Evolutionary conservation across 2,888 invertebrate genomes (phyloP).

Genomic region (Sussaba pulchella): DNA sequence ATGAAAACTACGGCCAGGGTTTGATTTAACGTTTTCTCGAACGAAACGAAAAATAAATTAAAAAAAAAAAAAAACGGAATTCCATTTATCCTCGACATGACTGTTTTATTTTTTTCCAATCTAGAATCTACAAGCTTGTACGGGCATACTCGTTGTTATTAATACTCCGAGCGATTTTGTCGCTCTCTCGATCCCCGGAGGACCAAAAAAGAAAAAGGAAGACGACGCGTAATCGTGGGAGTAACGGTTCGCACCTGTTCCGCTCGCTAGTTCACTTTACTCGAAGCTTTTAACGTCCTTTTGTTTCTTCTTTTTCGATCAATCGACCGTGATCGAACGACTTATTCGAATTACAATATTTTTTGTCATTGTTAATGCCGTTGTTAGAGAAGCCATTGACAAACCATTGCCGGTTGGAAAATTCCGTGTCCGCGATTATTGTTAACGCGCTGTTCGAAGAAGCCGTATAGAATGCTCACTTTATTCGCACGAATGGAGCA

Average conservation of each 20-base stretch:
- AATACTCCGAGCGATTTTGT: slow-evolving; percentile 43
- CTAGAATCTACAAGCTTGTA: slow-evolving; percentile 17
- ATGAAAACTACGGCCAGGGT: slow-evolving; percentile 8
- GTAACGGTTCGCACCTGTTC: slow-evolving; percentile 8
- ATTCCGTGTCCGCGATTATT: background rate
- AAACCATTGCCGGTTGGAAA: background rate
- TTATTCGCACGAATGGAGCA: slow-evolving; percentile 22
- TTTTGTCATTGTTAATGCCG: background rate
- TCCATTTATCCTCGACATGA: slow-evolving; percentile 50
- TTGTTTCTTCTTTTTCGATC: no score
- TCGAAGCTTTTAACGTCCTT: background rate
- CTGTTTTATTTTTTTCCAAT: slow-evolving; percentile 20
- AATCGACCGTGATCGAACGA: slow-evolving; percentile 1
- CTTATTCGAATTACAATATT: slow-evolving; percentile 4
- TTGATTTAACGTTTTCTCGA: slow-evolving; percentile 45
- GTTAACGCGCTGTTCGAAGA: background rate
- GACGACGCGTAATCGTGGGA: background rate
- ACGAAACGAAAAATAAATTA: background rate
- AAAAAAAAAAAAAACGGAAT: slow-evolving; percentile 9
- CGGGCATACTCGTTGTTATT: slow-evolving; percentile 50
- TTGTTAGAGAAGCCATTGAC: background rate
- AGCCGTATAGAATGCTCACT: slow-evolving; percentile 23
- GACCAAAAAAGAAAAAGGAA: background rate
- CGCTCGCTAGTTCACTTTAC: background rate
- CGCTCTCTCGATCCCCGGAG: slow-evolving; percentile 2